A percentile compares a stretch with the other conserved stretches of the same genome.
Conservation (phyloP, 1,140 invertebrate species). For the Linepithema humile region DNA sequence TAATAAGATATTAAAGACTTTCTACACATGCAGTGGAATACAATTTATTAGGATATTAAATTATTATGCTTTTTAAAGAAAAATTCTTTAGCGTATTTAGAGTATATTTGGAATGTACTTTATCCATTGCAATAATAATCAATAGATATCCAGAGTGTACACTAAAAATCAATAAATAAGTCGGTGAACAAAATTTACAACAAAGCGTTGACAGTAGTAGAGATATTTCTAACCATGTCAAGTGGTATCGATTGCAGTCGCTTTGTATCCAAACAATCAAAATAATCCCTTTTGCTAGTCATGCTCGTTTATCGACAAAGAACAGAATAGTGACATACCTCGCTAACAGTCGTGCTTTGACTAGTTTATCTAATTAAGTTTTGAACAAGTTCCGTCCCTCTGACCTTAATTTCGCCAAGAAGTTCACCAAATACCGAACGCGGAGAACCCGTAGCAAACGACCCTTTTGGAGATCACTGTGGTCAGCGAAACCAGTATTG, state of each 20-base stretch:
- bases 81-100: too few relatives aligned
- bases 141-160: not conserved
- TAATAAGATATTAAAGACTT: not conserved
- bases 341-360: slow-evolving; percentile 32
- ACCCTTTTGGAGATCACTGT: slow-evolving; percentile 51
- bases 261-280: not conserved
- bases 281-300: slow-evolving; percentile 19
- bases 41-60: too few relatives aligned
- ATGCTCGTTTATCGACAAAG: slow-evolving; percentile 48
- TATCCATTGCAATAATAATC: too few relatives aligned
- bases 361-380: slow-evolving; percentile 69
- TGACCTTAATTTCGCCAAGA: slow-evolving; percentile 68
- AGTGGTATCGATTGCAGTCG: not conserved
- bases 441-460: slow-evolving; percentile 30
- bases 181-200: not conserved
- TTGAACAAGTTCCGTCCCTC: slow-evolving; percentile 39
- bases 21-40: not conserved
- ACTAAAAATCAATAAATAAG: not conserved
- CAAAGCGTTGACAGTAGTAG: not conserved
- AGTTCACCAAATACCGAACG: slow-evolving; percentile 46
- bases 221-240: not conserved
- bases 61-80: too few relatives aligned
- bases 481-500: slow-evolving; percentile 63
- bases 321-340: slow-evolving; percentile 37
- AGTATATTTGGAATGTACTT: not conserved